Evolutionary conservation across 2,113 vertebrate species (phyloP).

Genomic region (Coryphaenoides rupestris): DNA sequence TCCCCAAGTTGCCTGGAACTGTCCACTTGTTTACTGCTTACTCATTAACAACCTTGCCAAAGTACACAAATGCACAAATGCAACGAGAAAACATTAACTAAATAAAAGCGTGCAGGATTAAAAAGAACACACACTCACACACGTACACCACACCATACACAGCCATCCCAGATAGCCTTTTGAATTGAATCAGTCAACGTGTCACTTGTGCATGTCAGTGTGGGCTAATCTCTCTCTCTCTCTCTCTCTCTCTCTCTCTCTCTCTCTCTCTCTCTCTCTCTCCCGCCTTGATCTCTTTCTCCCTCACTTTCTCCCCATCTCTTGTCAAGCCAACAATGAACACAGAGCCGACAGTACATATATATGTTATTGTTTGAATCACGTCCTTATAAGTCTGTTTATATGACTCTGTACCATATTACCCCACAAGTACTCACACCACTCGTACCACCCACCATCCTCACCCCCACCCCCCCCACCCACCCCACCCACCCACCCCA

Average conservation of each 20-base stretch:
- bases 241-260: slow-evolving; percentile 13
- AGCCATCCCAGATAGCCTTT: slow-evolving; percentile 32
- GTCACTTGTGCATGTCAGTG: slow-evolving; percentile 51
- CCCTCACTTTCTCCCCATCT: too few relatives aligned
- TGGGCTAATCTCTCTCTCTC: slow-evolving; percentile 26
- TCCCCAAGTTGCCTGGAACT: slow-evolving; percentile 5
- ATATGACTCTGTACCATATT: too few relatives aligned
- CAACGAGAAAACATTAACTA: not conserved
- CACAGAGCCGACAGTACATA: too few relatives aligned
- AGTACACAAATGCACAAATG: slow-evolving; percentile 13
- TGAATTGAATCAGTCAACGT: slow-evolving; percentile 57
- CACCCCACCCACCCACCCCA: too few relatives aligned
- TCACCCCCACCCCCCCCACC: slow-evolving; percentile 17
- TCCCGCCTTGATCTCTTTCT: too few relatives aligned
- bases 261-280: too few relatives aligned
- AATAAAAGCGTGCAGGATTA: not conserved
- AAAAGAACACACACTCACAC: not conserved
- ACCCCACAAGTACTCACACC: too few relatives aligned
- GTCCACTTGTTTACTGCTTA: not conserved
- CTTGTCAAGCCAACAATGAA: too few relatives aligned
- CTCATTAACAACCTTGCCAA: not conserved
- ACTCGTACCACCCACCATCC: not conserved
- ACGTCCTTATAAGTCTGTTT: too few relatives aligned
- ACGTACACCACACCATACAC: not conserved
- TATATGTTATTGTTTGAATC: too few relatives aligned